Conservation (phyloP, 2,888 invertebrate species). For the Microplitis deprimator region DNA sequence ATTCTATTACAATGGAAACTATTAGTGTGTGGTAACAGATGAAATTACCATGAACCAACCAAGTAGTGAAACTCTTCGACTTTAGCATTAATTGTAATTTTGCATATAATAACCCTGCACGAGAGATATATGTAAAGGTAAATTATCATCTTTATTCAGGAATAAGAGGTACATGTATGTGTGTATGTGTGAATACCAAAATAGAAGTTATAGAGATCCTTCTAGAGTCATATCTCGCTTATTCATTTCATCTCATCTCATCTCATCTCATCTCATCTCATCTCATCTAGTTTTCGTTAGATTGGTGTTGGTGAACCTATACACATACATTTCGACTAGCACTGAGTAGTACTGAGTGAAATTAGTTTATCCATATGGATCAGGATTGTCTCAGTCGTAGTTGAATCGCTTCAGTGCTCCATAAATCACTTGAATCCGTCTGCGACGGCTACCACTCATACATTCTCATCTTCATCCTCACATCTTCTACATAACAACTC, state of each 20-base stretch:
- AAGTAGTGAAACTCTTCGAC: not conserved
- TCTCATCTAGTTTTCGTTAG: not conserved
- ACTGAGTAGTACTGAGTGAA: conserved; percentile 45
- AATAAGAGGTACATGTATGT: not conserved
- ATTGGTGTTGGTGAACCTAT: not conserved
- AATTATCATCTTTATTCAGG: not conserved
- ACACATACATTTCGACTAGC: not conserved
- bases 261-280: not conserved
- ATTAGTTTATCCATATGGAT: conserved; percentile 68
- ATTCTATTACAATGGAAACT: too few species aligned
- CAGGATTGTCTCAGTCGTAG: conserved; percentile 56
- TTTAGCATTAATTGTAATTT: not conserved
- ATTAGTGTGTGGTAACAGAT: not conserved
- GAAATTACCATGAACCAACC: not conserved
- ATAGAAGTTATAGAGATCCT: not conserved
- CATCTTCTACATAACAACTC: conserved; percentile 4
- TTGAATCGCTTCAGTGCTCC: conserved; percentile 35
- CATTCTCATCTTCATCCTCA: conserved; percentile 16
- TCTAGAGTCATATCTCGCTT: not conserved
- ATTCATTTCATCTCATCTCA: not conserved
- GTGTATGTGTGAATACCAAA: not conserved
- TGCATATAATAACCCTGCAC: not conserved
- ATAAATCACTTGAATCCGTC: conserved; percentile 41
- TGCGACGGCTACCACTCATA: conserved; percentile 26
- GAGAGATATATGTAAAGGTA: not conserved